Evolutionary conservation across 1,140 invertebrate species (phyloP), one percentile per base, ranked within the genome.

Genomic region (Bombus consobrinus): DNA sequence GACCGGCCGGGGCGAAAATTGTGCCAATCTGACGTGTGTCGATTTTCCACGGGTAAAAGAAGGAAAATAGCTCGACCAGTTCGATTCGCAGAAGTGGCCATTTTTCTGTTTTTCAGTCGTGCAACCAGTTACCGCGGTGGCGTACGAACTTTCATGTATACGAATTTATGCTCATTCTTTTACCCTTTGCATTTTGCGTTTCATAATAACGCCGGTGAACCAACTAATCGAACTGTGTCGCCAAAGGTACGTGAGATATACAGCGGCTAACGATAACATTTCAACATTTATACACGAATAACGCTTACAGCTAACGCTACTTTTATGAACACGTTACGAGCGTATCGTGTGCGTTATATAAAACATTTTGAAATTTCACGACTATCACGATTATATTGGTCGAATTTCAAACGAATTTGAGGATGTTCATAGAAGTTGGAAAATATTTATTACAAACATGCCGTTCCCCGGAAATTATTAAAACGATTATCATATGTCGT

Each of bases 1-100:
- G 68, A 57, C 41, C 76, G 71, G 18, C n/a, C 62, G 79, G 32
- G 25, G 41, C 39, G 73, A 75, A 86, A 83, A 82, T 83, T 39
- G 37, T 68, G 80, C 53, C 72, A 83, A 82, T 68, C 37, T 12
- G 6, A 32, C 47, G 13, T 12, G 22, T 15, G 32, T 10, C 57
- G 47, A 69, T 68, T 68, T 74, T 66, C 53, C 59, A n/a, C 41
- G 32, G 9, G 22, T 32, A 15, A 39, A 83, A 66, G 34, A 41
- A 64, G 34, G n/a, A 78, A 62, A 47, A 34, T 28, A n/a, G 18
- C 22, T 81, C 28, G 53, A 53, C 39, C 12, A 53, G 13, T 43
- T 57, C 6, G 43, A 39, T 13, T 13, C 22, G 22, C 3, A 34
- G 9, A 69, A 53, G 43, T 68, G 22, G 39, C 18, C 12, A 18